Evolutionary conservation across 2,888 invertebrate genomes (phyloP), one percentile per base, ranked within the genome.

Genomic region (Macaria liturata): DNA sequence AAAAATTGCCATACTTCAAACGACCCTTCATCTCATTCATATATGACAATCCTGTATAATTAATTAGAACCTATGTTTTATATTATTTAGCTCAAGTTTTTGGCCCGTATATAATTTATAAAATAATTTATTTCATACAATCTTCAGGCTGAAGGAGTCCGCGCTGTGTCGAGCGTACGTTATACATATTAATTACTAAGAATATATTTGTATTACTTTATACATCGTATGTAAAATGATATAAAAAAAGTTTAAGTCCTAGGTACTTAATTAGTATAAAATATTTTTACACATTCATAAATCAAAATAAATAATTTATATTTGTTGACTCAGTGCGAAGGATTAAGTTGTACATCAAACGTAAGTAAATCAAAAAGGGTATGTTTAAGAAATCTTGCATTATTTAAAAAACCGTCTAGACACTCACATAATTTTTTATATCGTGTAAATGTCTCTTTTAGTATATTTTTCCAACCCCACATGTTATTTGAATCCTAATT

Each of bases 261-360:
- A n/a, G 20, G 20, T 20, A 20, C 20, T 20, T 1, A 20, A 20
- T 20, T 20, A 20, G 20, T 20, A 20, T 20, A 1, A 39, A 39
- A 39, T 7, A 39, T 39, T 8, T n/a, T n/a, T 43, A 9, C 43
- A 43, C 9, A 43, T 9, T 43, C 9, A 9, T n/a, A n/a, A 3
- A 5, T 43, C 43, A n/a, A 43, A 43, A 9, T n/a, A 8, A 4
- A 32, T 46, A 32, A 8, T n/a, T 46, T 4, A 32, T 1, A 2
- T 34, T 50, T 44, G n/a, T 43, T 43, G 5, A n/a, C 9, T 34
- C 9, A 51, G 50, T 51, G 50, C 34, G 20, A 44, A 30, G 50
- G 50, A 37, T 40, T 34, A 46, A 47, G 9, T 6, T 54, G 54
- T 32, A 37, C 37, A 4, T 42, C 46, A 32, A 46, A 34, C 9